phyloP scores from a whole-genome alignment of 2,797 vertebrate genomes.

The Pseudomugil gertrudae region DNA sequence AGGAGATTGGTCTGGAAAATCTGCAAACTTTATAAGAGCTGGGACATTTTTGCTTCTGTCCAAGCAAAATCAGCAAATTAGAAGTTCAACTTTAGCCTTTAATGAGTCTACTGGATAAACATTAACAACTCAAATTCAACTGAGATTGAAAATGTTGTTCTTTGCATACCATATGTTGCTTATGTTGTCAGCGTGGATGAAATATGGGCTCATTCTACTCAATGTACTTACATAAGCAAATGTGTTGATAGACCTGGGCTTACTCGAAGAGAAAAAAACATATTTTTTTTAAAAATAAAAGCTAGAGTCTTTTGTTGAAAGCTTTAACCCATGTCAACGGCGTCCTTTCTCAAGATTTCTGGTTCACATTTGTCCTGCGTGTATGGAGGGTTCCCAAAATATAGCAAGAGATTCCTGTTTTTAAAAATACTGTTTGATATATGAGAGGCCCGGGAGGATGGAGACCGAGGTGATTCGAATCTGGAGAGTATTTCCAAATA shows the following conservation, averaged over 20 bases:
- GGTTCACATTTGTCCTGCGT: slow-evolving; percentile 51
- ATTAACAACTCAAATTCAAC: slow-evolving; percentile 8
- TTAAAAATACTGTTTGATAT: slow-evolving; percentile 78
- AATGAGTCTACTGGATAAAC: slow-evolving; percentile 18
- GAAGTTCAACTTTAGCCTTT: neutral
- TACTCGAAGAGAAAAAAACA: neutral
- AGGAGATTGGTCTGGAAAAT: slow-evolving; percentile 22
- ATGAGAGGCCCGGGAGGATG: slow-evolving; percentile 67
- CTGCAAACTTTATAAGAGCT: slow-evolving; percentile 6
- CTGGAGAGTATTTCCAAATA: slow-evolving; percentile 68
- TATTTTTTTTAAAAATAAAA: too few species aligned
- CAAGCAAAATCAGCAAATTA: neutral
- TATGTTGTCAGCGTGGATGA: slow-evolving; percentile 10
- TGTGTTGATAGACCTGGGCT: slow-evolving; percentile 5
- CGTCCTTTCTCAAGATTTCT: slow-evolving; percentile 53
- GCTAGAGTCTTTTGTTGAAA: slow-evolving; percentile 37
- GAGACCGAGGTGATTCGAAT: slow-evolving; percentile 60
- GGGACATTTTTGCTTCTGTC: neutral
- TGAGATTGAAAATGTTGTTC: slow-evolving; percentile 1
- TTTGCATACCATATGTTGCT: slow-evolving; percentile 11
- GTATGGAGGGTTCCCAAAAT: slow-evolving; percentile 59
- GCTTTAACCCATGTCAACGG: slow-evolving; percentile 13
- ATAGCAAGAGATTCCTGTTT: slow-evolving; percentile 54
- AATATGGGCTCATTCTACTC: slow-evolving; percentile 2
- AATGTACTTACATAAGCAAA: slow-evolving; percentile 14